Percentiles rank a stretch among this genome's conserved stretches.
Evolutionary conservation across 2,113 vertebrate species (phyloP).

Genomic region (Ammodytes dubius): DNA sequence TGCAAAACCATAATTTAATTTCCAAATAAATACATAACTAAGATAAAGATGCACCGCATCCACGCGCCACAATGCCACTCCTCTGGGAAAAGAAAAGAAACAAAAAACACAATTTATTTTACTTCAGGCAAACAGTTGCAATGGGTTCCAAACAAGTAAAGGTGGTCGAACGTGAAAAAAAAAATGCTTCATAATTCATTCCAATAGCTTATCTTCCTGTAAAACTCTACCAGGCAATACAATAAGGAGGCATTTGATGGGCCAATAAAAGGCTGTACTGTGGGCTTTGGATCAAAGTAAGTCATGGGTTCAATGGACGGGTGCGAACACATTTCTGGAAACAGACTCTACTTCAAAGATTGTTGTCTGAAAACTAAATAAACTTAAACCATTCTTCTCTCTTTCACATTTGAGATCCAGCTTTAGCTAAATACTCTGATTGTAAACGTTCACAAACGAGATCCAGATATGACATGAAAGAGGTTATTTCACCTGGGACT

Average conservation of each 20-base stretch:
- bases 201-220: slow-evolving; percentile 56
- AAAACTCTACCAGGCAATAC: slow-evolving; percentile 69
- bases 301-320: slow-evolving; percentile 43
- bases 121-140: slow-evolving; percentile 75
- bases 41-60: slow-evolving; percentile 86
- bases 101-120: slow-evolving; percentile 58
- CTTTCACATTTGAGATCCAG: slow-evolving; percentile 47
- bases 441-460: slow-evolving; percentile 62
- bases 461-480: slow-evolving; percentile 45
- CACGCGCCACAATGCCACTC: slow-evolving; percentile 67
- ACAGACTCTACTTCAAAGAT: slow-evolving; percentile 38
- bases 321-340: slow-evolving; percentile 48
- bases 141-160: slow-evolving; percentile 65
- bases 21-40: slow-evolving; percentile 87
- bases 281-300: slow-evolving; percentile 48
- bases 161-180: slow-evolving; percentile 49
- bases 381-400: slow-evolving; percentile 49
- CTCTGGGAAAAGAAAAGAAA: slow-evolving; percentile 54
- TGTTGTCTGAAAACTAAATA: slow-evolving; percentile 20
- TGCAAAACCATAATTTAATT: slow-evolving; percentile 84
- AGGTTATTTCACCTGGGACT: slow-evolving; percentile 51
- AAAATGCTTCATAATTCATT: slow-evolving; percentile 63
- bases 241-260: slow-evolving; percentile 66
- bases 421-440: slow-evolving; percentile 34
- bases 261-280: slow-evolving; percentile 67